Percentiles rank a stretch among this genome's conserved stretches.
phyloP scores from a whole-genome alignment of 2,113 vertebrate genomes.

The Prolemur simus region DNA sequence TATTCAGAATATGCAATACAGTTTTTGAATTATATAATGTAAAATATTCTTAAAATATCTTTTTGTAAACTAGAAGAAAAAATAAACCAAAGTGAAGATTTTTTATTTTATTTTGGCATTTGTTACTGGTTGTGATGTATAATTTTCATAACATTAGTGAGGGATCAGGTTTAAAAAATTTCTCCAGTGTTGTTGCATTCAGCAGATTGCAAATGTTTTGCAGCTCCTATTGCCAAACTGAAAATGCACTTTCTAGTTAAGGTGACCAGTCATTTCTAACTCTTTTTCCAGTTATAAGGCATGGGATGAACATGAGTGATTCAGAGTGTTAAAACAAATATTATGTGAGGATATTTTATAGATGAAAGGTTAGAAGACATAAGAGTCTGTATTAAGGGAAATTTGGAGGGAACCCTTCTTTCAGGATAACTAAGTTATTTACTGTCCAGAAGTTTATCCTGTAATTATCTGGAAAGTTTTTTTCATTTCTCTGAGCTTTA shows the following conservation, averaged over 20 bases:
- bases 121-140: not conserved
- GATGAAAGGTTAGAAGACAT: not conserved
- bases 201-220: slow-evolving; percentile 8
- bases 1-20: not conserved
- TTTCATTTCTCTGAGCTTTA: not conserved
- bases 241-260: not conserved
- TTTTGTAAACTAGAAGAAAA: slow-evolving; percentile 30
- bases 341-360: not conserved
- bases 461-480: not conserved
- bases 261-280: not conserved
- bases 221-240: not conserved
- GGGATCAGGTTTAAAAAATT: not conserved
- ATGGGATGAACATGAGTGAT: not conserved
- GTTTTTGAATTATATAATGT: slow-evolving; percentile 5
- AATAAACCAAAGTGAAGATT: not conserved
- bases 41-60: not conserved
- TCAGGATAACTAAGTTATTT: not conserved
- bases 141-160: slow-evolving; percentile 32
- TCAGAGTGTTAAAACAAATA: not conserved
- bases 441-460: not conserved
- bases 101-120: slow-evolving; percentile 28
- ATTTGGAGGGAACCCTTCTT: not conserved
- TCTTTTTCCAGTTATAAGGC: not conserved
- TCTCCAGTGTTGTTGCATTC: not conserved
- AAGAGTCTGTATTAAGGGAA: not conserved